Conservation (phyloP, 37 sponge, comb jelly and placozoan genomes). For the Spongilla lacustris region DNA sequence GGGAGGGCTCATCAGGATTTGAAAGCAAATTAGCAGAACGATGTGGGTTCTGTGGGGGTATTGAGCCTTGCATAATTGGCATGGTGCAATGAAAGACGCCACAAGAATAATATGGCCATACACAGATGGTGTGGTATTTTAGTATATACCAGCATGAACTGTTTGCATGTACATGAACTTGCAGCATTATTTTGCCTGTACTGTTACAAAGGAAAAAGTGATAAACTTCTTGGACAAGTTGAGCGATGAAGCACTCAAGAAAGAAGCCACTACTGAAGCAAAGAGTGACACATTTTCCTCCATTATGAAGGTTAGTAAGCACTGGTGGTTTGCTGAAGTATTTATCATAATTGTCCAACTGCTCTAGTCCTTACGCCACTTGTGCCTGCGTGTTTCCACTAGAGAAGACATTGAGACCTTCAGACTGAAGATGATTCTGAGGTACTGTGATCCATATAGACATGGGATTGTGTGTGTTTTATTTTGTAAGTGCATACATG, state of each 20-base stretch:
- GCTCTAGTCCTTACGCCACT: slow-evolving; percentile 63
- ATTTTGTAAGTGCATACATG: too few species aligned
- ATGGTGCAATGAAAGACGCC: too few species aligned
- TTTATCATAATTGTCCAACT: neutral
- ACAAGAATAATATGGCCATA: too few species aligned
- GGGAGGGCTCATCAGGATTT: too few species aligned
- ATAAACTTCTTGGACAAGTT: slow-evolving; percentile 75
- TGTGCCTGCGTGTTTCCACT: slow-evolving; percentile 53
- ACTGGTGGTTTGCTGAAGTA: neutral
- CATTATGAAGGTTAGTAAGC: slow-evolving; percentile 77
- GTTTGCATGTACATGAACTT: too few species aligned
- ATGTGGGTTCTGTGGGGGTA: too few species aligned
- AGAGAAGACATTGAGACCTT: slow-evolving; percentile 73
- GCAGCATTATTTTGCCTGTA: too few species aligned
- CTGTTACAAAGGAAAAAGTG: slow-evolving; percentile 56
- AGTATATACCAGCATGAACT: too few species aligned
- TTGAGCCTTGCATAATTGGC: too few species aligned
- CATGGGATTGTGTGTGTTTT: too few species aligned
- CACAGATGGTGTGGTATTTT: too few species aligned
- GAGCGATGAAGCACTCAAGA: slow-evolving; percentile 90
- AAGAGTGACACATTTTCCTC: slow-evolving; percentile 81
- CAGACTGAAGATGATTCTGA: slow-evolving; percentile 86
- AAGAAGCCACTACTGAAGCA: slow-evolving; percentile 83
- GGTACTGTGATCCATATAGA: slow-evolving; percentile 20
- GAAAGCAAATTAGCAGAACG: too few species aligned